Evolutionary conservation across 2,888 invertebrate genomes (phyloP).

Genomic region (Mellilla xanthometata): DNA sequence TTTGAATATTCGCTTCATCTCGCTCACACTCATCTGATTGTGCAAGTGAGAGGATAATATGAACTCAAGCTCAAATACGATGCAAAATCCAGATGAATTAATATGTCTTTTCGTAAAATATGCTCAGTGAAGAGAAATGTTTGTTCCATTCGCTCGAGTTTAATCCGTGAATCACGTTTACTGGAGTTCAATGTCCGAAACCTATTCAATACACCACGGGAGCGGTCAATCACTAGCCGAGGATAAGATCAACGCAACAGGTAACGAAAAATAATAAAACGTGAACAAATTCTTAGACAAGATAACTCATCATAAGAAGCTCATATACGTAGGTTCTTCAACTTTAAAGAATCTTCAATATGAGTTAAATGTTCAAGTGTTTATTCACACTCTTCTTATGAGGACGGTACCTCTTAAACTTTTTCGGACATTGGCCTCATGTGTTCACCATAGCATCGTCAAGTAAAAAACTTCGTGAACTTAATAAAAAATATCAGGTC

Average conservation of each 20-base stretch:
- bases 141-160: not conserved
- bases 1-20: too few species aligned
- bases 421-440: slow-evolving; percentile 11
- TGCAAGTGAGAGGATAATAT: too few species aligned
- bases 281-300: too few species aligned
- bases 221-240: slow-evolving; percentile 2
- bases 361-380: too few species aligned
- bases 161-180: slow-evolving; percentile 9
- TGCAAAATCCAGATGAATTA: not conserved
- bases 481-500: slow-evolving; percentile 11
- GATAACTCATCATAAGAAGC: too few species aligned
- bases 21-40: too few species aligned
- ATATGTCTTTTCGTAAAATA: not conserved
- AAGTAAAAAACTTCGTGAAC: slow-evolving; percentile 8
- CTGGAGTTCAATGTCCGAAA: slow-evolving; percentile 1
- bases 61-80: too few species aligned
- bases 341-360: too few species aligned
- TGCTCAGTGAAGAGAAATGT: not conserved
- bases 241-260: not conserved
- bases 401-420: not conserved
- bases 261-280: not conserved
- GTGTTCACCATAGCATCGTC: not conserved
- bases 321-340: too few species aligned
- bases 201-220: slow-evolving; percentile 3
- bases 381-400: too few species aligned